Base-by-base conservation (phyloP, 2,888 invertebrate genomes). In the Crossocerus cetratus region DNA sequence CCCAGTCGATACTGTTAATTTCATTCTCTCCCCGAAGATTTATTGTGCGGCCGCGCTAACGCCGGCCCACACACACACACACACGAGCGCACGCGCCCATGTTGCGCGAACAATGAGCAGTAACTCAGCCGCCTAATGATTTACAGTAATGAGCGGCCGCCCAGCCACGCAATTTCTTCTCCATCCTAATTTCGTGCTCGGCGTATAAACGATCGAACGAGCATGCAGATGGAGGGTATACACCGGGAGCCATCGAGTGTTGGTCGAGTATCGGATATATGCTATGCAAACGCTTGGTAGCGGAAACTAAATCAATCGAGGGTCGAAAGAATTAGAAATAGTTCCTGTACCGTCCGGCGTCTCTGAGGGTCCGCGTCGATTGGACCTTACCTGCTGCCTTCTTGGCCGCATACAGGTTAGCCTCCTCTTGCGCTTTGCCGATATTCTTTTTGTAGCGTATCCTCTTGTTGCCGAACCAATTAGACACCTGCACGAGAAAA, bases 391-490 rank as follows among this genome's bases (percentile, higher is more conserved):
- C 97, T 83, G 97, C 97, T 83, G 98, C 98, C 91, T 98, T 99
- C 92, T 99, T 99, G 80, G 99, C 99, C 74, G 99, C 99, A 91
- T 99, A 99, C 88, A 99, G 93, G 92, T 99, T 99, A 71, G 99
- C 99, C 92, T 99, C 99, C 92, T 99, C 99, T 91, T 99, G 99
- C 69, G 99, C 99, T 91, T 99, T 99, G 87, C 98, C 99, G 84
- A 99, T 99, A 92, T 99, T 99, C 93, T 99, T 99, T 95, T 99
- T 99, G 93, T 99, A 99, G 87, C 99, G 96, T 92, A 99, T 99
- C 89, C 99, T 95, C 92, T 99, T 99, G 93, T 99, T 99, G 85
- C 99, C 99, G 91, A 99, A 99, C 99, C 99, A 99, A 94, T 99
- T 99, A 84, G 98, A 99, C 78, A 99, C 98, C 96, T 90, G 62